Evolutionary conservation across 2,113 vertebrate species (phyloP).

Genomic region (Xyrauchen texanus): DNA sequence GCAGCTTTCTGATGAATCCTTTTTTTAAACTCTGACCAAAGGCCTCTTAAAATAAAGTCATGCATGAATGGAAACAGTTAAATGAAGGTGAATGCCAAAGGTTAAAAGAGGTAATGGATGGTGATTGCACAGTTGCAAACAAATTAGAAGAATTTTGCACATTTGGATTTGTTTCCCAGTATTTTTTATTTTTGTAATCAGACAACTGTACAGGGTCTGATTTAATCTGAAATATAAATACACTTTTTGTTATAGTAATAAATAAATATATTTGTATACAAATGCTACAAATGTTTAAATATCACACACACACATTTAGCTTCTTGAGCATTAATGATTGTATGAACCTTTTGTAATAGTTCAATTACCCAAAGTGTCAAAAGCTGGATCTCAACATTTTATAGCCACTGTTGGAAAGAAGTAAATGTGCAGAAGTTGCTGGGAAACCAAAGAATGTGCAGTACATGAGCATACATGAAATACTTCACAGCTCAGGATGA

Average conservation of each 20-base stretch:
- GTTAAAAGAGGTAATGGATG: constrained; percentile 63
- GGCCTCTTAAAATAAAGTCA: constrained; percentile 73
- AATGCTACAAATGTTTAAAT: background rate
- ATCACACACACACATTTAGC: too few relatives aligned
- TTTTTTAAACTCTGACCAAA: constrained; percentile 64
- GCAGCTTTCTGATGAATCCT: constrained; percentile 62
- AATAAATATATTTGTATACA: background rate
- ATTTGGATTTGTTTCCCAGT: too few relatives aligned
- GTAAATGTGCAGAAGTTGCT: too few relatives aligned
- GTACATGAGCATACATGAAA: too few relatives aligned
- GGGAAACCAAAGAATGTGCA: too few relatives aligned
- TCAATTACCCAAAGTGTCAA: too few relatives aligned
- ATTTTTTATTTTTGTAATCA: too few relatives aligned
- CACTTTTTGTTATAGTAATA: background rate
- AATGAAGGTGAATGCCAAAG: constrained; percentile 70
- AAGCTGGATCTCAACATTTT: too few relatives aligned
- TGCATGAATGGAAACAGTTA: constrained; percentile 71
- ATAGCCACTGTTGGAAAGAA: too few relatives aligned
- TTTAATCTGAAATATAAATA: background rate
- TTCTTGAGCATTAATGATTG: too few relatives aligned
- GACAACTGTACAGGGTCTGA: background rate
- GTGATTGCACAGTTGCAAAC: constrained; percentile 33
- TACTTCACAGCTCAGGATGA: too few relatives aligned
- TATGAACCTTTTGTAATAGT: too few relatives aligned
- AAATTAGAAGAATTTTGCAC: constrained; percentile 46